These are phyloP conservation scores for Zalophus californianus DNA, from an alignment of 2,797 vertebrate genomes.

Conservation along the genomic window DNA sequence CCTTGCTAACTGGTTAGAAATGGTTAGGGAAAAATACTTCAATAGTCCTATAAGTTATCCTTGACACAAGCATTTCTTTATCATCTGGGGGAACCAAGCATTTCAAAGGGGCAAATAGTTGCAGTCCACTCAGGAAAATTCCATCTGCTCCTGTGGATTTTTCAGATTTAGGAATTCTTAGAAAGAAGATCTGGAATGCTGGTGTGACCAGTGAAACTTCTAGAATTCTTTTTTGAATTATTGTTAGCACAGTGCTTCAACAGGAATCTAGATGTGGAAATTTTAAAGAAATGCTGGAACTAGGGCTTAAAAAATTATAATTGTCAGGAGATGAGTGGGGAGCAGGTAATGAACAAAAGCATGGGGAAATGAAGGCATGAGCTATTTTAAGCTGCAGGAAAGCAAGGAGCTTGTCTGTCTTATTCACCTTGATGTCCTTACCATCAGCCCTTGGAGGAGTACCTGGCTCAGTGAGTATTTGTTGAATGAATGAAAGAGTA, in stretches of 20 bases:
- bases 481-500: not conserved
- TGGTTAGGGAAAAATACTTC: not conserved
- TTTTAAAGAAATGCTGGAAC: constrained; percentile 18
- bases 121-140: not conserved
- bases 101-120: not conserved
- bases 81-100: not conserved
- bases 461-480: not conserved
- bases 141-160: not conserved
- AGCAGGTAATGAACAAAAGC: not conserved
- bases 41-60: not conserved
- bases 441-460: not conserved
- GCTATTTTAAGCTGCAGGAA: not conserved
- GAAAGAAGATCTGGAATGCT: not conserved
- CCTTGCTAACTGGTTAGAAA: not conserved
- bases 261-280: not conserved
- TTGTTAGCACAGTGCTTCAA: not conserved
- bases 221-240: not conserved
- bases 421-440: not conserved
- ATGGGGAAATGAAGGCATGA: not conserved
- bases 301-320: not conserved
- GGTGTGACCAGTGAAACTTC: not conserved
- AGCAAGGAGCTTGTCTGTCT: not conserved
- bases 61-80: not conserved
- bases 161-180: not conserved
- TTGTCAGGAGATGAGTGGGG: not conserved